Conservation (phyloP, 2,113 vertebrate genomes). For the Bungarus multicinctus region DNA sequence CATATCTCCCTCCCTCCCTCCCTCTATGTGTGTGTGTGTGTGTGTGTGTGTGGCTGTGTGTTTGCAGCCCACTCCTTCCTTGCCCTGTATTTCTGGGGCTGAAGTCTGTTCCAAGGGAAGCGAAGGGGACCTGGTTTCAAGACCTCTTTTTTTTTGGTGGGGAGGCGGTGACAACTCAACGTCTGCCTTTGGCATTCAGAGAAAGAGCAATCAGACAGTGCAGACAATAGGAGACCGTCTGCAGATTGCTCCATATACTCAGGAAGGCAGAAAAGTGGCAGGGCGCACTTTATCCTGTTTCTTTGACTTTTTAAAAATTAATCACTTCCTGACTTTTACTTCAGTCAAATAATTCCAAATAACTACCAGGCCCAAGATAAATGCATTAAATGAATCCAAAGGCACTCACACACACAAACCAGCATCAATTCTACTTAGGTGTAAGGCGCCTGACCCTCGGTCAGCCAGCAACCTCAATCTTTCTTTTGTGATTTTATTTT, state of each 20-base stretch:
- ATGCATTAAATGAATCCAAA: background rate
- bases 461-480: background rate
- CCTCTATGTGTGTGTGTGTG: too few species aligned
- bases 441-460: background rate
- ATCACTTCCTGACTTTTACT: background rate
- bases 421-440: background rate
- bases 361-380: background rate
- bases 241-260: background rate
- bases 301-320: background rate
- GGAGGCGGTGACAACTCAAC: background rate
- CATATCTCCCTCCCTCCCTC: background rate
- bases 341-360: rapidly evolving
- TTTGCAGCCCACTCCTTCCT: background rate
- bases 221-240: conserved; percentile 8
- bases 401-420: background rate
- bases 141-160: background rate
- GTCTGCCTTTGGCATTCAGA: background rate
- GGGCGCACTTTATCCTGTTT: background rate
- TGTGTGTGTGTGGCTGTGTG: background rate
- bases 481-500: background rate
- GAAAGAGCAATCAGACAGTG: conserved; percentile 5
- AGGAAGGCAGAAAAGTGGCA: background rate
- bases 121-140: background rate
- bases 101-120: background rate
- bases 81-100: background rate